Percentiles rank a stretch among this genome's conserved stretches.
Conservation (phyloP, 2,888 invertebrate genomes). For the Charanyca ferruginea region DNA sequence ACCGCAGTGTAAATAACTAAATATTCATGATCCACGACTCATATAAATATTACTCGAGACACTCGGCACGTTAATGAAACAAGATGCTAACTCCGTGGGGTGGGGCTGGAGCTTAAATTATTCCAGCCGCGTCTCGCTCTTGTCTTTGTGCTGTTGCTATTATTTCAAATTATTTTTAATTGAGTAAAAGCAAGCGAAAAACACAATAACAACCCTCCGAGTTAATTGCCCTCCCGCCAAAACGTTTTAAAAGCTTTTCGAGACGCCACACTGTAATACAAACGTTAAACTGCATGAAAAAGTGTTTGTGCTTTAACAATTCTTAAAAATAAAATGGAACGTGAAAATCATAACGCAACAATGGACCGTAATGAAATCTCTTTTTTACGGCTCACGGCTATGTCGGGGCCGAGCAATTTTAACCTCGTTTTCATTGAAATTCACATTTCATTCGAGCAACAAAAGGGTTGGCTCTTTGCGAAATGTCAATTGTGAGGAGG, state of each 20-base stretch:
- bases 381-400: conserved; percentile 75
- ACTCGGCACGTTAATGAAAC: conserved; percentile 84
- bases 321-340: conserved; percentile 82
- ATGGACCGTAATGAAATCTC: conserved; percentile 83
- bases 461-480: conserved; percentile 85
- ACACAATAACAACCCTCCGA: conserved; percentile 81
- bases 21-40: conserved; percentile 85
- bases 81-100: conserved; percentile 84
- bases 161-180: conserved; percentile 90
- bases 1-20: conserved; percentile 71
- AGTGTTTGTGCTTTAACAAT: conserved; percentile 78
- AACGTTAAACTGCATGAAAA: conserved; percentile 78
- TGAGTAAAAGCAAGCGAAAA: conserved; percentile 86
- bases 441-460: conserved; percentile 85
- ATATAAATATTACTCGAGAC: conserved; percentile 84
- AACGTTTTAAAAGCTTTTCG: conserved; percentile 78
- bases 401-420: conserved; percentile 84
- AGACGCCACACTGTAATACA: conserved; percentile 75
- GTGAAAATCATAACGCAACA: conserved; percentile 86
- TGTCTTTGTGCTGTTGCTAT: conserved; percentile 82
- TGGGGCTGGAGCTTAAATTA: conserved; percentile 81
- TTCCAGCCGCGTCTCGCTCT: conserved; percentile 78
- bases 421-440: conserved; percentile 88
- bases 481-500: conserved; percentile 88
- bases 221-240: conserved; percentile 82